Conservation (phyloP, 2,797 vertebrate species). For the Eremophila alpestris region DNA sequence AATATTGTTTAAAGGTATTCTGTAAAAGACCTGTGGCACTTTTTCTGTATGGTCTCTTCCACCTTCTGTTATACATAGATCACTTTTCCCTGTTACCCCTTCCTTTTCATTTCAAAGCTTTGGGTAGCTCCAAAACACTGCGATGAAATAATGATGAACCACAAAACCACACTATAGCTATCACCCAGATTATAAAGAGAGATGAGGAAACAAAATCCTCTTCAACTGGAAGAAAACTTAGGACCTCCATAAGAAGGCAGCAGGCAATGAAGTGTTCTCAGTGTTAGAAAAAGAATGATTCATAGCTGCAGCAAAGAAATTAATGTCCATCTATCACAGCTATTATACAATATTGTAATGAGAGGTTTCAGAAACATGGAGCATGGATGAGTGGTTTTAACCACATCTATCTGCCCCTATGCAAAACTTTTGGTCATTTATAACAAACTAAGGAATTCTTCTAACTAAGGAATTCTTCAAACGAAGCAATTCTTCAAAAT, state of each 20-base stretch:
- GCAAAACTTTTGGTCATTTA: background rate
- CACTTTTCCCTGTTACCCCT: background rate
- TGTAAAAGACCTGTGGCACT: accelerated
- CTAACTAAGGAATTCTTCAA: background rate
- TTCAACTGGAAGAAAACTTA: background rate
- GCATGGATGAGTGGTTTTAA: background rate
- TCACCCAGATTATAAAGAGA: background rate
- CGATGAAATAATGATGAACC: background rate
- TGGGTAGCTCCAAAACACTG: background rate
- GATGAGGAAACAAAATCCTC: background rate
- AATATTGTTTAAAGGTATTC: background rate
- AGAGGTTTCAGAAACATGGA: background rate
- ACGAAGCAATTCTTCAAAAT: background rate
- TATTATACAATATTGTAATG: background rate
- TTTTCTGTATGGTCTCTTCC: accelerated
- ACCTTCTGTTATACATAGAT: background rate
- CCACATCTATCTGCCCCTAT: background rate
- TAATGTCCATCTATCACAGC: background rate
- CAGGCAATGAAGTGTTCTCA: background rate
- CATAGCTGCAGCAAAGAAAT: background rate
- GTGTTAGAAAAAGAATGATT: background rate
- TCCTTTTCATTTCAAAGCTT: background rate
- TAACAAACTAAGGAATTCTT: background rate
- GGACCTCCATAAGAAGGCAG: background rate
- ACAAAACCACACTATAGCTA: background rate